Evolutionary conservation across 1,140 invertebrate species (phyloP), one percentile per base, ranked within the genome.

Genomic region (Mycetomoellerius zeteki): DNA sequence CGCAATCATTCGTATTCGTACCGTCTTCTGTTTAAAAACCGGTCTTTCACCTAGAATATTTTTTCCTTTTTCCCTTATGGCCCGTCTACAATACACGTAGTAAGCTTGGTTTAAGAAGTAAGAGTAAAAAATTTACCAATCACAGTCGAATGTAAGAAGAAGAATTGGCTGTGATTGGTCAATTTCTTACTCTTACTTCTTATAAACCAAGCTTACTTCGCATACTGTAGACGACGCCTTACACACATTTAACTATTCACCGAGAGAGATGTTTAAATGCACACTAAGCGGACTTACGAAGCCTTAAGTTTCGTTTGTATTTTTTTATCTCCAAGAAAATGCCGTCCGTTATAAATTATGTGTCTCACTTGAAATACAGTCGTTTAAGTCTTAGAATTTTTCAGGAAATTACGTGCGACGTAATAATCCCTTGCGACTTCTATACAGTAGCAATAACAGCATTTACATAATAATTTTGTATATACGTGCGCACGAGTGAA

Each of bases 201-300:
- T n/a, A n/a, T n/a, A n/a, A n/a, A n/a, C n/a, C n/a, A n/a, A n/a
- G n/a, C n/a, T n/a, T n/a, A n/a, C n/a, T n/a, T n/a, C n/a, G n/a
- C n/a, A n/a, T n/a, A n/a, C n/a, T n/a, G n/a, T n/a, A n/a, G n/a
- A n/a, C n/a, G n/a, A n/a, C n/a, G n/a, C n/a, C n/a, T n/a, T n/a
- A n/a, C n/a, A n/a, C n/a, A 16, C 8, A 30, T 7, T 72, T 37
- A 47, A 43, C 52, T 78, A 24, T 65, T 60, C 7, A 14, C 19
- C n/a, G 0, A 52, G 30, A 71, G 37, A 43, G 24, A 43, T 82
- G 19, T 56, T 72, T 72, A 60, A 82, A 47, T 73, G 37, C 37
- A 43, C 3, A 30, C 2, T 33, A 21, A 6, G 2, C 4, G 14
- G 12, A 24, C 6, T 69, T 69, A 27, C 54, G 0, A 65, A 65